Percentiles rank a stretch among this genome's conserved stretches.
Evolutionary conservation across 2,113 vertebrate species (phyloP).

Genomic region (Excalfactoria chinensis): DNA sequence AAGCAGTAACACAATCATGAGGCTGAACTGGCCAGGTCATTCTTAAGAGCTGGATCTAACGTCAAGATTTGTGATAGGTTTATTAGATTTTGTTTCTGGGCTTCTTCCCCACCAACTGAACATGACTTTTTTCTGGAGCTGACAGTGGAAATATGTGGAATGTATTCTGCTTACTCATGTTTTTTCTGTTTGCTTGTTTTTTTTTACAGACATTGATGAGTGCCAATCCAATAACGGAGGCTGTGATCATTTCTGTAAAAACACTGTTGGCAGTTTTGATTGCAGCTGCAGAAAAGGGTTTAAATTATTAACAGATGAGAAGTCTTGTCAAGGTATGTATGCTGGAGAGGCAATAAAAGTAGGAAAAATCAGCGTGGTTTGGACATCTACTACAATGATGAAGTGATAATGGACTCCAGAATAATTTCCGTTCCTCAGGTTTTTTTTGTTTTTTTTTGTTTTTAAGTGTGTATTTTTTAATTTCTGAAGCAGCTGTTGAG

Average conservation of each 20-base stretch:
- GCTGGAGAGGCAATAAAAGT: slow-evolving; percentile 5
- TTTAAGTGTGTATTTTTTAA: background rate
- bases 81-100: slow-evolving; percentile 31
- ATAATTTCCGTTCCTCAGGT: slow-evolving; percentile 31
- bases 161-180: slow-evolving; percentile 27
- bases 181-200: background rate
- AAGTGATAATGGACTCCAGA: slow-evolving; percentile 54
- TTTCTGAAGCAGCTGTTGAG: slow-evolving; percentile 29
- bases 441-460: background rate
- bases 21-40: background rate
- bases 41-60: background rate
- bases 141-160: background rate
- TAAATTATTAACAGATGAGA: slow-evolving; percentile 97
- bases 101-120: background rate
- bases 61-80: background rate
- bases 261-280: slow-evolving; percentile 97
- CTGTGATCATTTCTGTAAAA: slow-evolving; percentile 96
- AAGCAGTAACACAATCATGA: background rate
- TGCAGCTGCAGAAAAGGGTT: slow-evolving; percentile 97
- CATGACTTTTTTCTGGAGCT: background rate
- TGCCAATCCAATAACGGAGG: slow-evolving; percentile 91
- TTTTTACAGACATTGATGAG: slow-evolving; percentile 92
- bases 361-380: slow-evolving; percentile 40
- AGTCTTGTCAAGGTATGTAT: slow-evolving; percentile 93
- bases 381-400: slow-evolving; percentile 40